A percentile compares a stretch with the other conserved stretches of the same genome.
These are phyloP conservation scores for Dryococelus australis DNA, from an alignment of 2,888 invertebrate genomes.

Conservation along the genomic window DNA sequence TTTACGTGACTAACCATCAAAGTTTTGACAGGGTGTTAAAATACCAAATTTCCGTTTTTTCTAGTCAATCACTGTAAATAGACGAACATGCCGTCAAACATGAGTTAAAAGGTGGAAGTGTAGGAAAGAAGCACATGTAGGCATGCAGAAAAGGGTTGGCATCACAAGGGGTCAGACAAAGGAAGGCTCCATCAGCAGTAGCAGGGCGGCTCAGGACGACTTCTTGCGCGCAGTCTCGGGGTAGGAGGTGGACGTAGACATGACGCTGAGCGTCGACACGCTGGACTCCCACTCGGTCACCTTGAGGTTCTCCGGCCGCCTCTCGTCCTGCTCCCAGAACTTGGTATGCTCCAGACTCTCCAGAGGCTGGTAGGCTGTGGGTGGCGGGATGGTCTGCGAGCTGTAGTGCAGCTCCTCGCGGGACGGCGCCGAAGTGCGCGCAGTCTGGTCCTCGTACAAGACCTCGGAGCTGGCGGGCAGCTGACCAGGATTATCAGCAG, in stretches of 20 bases:
- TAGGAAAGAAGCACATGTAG: no score
- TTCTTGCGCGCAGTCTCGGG: background rate
- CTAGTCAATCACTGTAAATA: no score
- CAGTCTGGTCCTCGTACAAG: background rate
- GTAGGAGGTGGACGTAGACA: background rate
- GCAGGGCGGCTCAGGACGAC: background rate
- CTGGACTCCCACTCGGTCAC: background rate
- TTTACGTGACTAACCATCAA: no score
- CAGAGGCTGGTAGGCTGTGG: background rate
- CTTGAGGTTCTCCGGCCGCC: conserved; percentile 11
- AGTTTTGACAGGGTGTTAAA: no score
- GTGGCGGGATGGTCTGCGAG: conserved; percentile 8
- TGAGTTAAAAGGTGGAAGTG: no score
- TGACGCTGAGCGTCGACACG: background rate
- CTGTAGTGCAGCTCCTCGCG: background rate
- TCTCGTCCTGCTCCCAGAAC: background rate
- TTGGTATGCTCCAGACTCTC: background rate
- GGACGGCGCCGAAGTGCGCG: background rate
- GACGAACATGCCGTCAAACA: no score
- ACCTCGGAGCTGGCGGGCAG: background rate
- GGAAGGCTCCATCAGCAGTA: background rate
- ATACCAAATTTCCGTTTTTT: no score
- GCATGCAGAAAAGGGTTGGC: background rate
- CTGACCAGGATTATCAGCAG: background rate
- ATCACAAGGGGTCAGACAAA: background rate